Evolutionary conservation across 2,113 vertebrate species (phyloP).

Genomic region (Nothoprocta perdicaria): DNA sequence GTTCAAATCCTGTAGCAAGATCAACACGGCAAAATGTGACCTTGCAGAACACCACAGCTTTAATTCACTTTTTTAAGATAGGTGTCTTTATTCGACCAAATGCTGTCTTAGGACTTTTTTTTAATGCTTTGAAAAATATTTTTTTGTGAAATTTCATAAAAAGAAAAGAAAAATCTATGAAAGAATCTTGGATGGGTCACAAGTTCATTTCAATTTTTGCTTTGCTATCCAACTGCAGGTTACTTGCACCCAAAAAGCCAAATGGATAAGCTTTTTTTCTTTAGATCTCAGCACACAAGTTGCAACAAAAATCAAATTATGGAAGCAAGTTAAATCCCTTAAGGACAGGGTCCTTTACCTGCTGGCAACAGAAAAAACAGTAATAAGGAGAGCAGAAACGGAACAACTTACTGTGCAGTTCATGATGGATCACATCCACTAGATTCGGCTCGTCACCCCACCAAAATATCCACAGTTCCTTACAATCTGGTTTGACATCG

Average conservation of each 20-base stretch:
- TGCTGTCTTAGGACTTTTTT: background rate
- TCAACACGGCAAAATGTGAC: background rate
- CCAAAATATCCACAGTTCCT: conserved; percentile 99
- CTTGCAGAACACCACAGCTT: background rate
- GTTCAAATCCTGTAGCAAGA: background rate
- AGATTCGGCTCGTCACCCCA: conserved; percentile 97
- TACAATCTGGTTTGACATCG: conserved; percentile 90
- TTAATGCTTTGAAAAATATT: background rate
- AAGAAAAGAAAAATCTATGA: background rate
- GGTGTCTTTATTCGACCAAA: background rate
- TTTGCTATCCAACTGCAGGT: background rate
- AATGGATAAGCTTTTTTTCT: background rate
- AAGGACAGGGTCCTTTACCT: background rate
- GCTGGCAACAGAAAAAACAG: rapidly evolving
- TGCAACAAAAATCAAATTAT: background rate
- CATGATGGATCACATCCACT: conserved; percentile 92
- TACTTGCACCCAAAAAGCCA: background rate
- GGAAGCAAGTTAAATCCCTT: background rate
- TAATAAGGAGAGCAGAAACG: background rate
- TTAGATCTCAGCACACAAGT: background rate
- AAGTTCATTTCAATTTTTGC: background rate
- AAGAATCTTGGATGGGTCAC: background rate
- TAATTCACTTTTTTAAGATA: background rate
- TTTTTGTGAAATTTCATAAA: background rate
- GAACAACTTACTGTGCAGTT: conserved; percentile 90